phyloP scores from a whole-genome alignment of 2,113 vertebrate species.

The Platysternon megacephalum region DNA sequence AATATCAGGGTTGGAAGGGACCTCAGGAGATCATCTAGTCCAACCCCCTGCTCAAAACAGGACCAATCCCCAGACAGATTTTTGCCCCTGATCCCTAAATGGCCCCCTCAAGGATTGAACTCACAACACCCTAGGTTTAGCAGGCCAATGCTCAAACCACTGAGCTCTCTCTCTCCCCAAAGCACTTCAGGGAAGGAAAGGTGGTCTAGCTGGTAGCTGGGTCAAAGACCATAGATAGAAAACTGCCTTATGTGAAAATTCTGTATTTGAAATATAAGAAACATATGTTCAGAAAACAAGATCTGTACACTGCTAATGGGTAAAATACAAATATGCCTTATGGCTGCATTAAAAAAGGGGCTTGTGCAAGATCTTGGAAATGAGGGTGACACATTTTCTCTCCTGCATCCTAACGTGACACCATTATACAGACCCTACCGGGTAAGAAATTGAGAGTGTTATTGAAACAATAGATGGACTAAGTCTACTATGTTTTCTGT shows the following conservation, averaged over 20 bases:
- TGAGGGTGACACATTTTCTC: not conserved
- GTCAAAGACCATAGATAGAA: not conserved
- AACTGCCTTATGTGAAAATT: not conserved
- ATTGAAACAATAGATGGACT: not conserved
- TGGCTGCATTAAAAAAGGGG: not conserved
- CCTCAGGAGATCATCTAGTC: too few relatives aligned
- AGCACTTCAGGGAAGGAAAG: too few relatives aligned
- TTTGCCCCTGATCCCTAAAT: too few relatives aligned
- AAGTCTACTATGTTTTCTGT: not conserved
- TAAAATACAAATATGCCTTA: not conserved
- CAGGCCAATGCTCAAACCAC: too few relatives aligned
- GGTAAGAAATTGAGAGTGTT: not conserved
- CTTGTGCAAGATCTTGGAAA: not conserved
- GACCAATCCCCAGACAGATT: too few relatives aligned
- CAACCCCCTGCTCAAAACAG: too few relatives aligned
- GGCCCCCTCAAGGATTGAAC: too few relatives aligned
- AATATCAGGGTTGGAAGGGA: too few relatives aligned
- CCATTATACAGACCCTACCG: not conserved
- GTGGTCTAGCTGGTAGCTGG: not conserved
- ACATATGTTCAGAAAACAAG: not conserved
- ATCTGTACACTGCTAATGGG: not conserved
- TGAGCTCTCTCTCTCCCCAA: too few relatives aligned
- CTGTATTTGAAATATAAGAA: not conserved
- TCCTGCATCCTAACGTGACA: not conserved
- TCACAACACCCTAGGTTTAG: too few relatives aligned